Percentiles rank a stretch among this genome's conserved stretches.
These are phyloP conservation scores for Hypselothyrea guttata DNA, from an alignment of 2,888 invertebrate genomes.

Conservation along the genomic window DNA sequence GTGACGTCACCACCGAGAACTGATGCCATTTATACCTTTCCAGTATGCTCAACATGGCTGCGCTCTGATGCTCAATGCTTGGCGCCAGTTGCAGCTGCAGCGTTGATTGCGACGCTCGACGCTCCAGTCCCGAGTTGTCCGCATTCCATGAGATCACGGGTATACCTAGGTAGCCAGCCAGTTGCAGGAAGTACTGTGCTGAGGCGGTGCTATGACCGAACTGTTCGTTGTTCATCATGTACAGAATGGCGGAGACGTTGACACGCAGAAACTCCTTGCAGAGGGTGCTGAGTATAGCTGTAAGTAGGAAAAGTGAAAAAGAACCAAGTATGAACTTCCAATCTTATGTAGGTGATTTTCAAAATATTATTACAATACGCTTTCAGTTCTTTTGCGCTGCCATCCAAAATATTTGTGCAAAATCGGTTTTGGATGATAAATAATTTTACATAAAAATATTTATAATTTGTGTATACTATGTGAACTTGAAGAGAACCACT, in stretches of 20 bases:
- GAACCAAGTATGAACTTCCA: too few relatives aligned
- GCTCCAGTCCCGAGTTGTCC: constrained; percentile 94
- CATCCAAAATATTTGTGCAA: too few relatives aligned
- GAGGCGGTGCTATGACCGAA: constrained; percentile 96
- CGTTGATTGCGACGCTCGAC: constrained; percentile 92
- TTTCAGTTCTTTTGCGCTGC: too few relatives aligned
- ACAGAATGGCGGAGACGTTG: constrained; percentile 95
- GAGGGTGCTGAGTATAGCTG: constrained; percentile 92
- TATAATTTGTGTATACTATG: too few relatives aligned
- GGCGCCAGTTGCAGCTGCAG: constrained; percentile 97
- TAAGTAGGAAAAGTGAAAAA: too few relatives aligned
- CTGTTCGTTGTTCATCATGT: constrained; percentile 97
- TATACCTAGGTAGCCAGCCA: constrained; percentile 96
- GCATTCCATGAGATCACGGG: constrained; percentile 99
- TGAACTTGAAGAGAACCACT: not conserved
- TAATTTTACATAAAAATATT: too few relatives aligned
- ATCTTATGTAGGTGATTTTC: too few relatives aligned
- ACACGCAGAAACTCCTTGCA: constrained; percentile 94
- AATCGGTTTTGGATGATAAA: too few relatives aligned
- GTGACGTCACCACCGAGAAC: constrained; percentile 96
- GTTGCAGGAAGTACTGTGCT: constrained; percentile 95
- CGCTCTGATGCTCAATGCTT: constrained; percentile 96
- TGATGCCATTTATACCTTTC: constrained; percentile 98
- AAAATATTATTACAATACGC: too few relatives aligned
- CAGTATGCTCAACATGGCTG: constrained; percentile 96